These are phyloP conservation scores for Leptinotarsa texana DNA, from an alignment of 1,140 invertebrate genomes.

Conservation along the genomic window DNA sequence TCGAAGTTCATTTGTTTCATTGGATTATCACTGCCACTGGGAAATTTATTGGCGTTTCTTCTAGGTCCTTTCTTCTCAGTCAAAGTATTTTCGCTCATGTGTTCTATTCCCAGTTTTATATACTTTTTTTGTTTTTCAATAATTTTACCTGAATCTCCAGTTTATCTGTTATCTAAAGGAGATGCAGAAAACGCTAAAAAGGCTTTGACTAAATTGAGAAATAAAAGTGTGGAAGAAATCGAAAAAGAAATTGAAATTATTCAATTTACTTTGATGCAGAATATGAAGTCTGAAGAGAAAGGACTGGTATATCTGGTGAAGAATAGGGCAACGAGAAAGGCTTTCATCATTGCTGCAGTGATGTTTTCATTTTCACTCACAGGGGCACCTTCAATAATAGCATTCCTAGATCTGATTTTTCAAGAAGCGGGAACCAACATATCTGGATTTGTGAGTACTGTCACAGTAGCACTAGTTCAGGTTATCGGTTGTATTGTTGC, in stretches of 20 bases:
- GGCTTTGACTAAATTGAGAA: conserved; percentile 66
- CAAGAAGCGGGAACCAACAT: conserved; percentile 63
- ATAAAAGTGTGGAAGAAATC: conserved; percentile 56
- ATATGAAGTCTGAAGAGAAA: conserved; percentile 47
- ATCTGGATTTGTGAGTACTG: conserved; percentile 62
- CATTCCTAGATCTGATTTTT: conserved; percentile 78
- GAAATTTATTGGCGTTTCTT: conserved; percentile 56
- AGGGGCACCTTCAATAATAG: conserved; percentile 85
- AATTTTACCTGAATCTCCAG: conserved; percentile 74
- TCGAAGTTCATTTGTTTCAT: conserved; percentile 43
- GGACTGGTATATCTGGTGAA: conserved; percentile 30
- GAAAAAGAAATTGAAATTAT: conserved; percentile 28
- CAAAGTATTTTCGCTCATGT: conserved; percentile 58
- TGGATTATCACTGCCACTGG: conserved; percentile 42
- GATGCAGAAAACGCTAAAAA: conserved; percentile 64
- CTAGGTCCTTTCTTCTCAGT: conserved; percentile 65
- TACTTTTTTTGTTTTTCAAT: conserved; percentile 60
- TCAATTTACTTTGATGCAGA: conserved; percentile 16
- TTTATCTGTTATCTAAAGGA: conserved; percentile 66
- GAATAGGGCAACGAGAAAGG: conserved; percentile 62
- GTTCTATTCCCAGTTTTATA: conserved; percentile 57
- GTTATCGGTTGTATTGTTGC: conserved; percentile 72
- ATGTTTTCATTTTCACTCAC: conserved; percentile 85
- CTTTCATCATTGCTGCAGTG: conserved; percentile 71
- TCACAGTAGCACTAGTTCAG: conserved; percentile 79